phyloP scores from a whole-genome alignment of 2,113 vertebrate genomes.

The Oplegnathus fasciatus region DNA sequence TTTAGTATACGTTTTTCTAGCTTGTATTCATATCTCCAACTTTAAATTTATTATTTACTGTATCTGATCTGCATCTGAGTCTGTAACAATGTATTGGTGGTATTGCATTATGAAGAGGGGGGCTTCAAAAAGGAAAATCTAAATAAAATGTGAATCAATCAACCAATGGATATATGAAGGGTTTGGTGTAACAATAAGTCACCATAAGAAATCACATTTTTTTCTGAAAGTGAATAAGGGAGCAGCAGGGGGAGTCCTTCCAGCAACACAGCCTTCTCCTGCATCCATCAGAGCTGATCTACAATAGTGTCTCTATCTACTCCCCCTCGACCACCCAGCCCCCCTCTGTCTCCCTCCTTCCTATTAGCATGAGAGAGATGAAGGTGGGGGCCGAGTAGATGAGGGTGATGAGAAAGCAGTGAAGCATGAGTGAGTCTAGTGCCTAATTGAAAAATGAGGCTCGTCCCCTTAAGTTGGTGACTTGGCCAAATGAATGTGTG shows the following conservation, averaged over 20 bases:
- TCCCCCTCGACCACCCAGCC: not conserved
- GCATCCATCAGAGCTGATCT: conserved; percentile 50
- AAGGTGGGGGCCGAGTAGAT: conserved; percentile 42
- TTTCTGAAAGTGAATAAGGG: conserved; percentile 12
- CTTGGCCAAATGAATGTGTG: conserved; percentile 44
- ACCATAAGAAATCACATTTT: not conserved
- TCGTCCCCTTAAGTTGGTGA: conserved; percentile 33
- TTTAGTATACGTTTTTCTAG: conserved; percentile 2
- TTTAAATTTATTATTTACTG: not conserved
- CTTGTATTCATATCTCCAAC: conserved; percentile 10
- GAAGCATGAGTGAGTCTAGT: conserved; percentile 49
- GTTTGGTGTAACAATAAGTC: not conserved
- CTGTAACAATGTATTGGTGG: not conserved
- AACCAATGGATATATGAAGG: not conserved
- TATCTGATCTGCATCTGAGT: not conserved
- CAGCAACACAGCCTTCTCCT: conserved; percentile 23
- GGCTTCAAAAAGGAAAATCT: not conserved
- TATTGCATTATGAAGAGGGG: not conserved
- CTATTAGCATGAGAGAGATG: conserved; percentile 43
- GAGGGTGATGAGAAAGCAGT: conserved; percentile 60
- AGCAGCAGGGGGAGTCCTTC: conserved; percentile 29
- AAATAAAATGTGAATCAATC: not conserved
- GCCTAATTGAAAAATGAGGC: conserved; percentile 71
- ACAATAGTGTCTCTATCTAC: conserved; percentile 59
- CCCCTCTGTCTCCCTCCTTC: not conserved